Evolutionary conservation across 2,888 invertebrate genomes (phyloP).

Genomic region (Thecophora atra): DNA sequence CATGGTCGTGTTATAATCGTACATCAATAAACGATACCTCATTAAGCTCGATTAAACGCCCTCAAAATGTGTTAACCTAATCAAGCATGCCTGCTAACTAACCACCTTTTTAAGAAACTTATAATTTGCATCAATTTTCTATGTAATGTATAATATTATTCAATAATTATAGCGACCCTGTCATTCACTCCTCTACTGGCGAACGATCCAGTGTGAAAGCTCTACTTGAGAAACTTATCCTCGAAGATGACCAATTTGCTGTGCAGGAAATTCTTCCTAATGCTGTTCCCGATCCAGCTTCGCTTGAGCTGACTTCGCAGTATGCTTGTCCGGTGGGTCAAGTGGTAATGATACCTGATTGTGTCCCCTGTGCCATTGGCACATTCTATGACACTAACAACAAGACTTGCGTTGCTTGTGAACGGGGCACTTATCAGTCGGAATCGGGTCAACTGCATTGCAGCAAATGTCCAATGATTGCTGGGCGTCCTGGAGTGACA

Average conservation of each 20-base stretch:
- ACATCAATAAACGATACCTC: neutral
- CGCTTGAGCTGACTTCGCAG: conserved; percentile 85
- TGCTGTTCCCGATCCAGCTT: conserved; percentile 92
- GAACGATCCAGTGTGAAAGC: conserved; percentile 85
- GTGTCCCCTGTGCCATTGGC: conserved; percentile 93
- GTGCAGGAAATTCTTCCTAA: conserved; percentile 93
- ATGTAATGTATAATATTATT: neutral
- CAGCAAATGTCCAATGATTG: conserved; percentile 87
- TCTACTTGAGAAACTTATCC: conserved; percentile 86
- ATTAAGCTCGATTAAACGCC: conserved; percentile 2
- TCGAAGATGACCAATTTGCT: conserved; percentile 94
- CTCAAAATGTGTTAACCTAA: conserved; percentile 12
- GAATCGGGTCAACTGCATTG: conserved; percentile 91
- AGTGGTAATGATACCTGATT: conserved; percentile 92
- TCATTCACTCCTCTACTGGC: conserved; percentile 85
- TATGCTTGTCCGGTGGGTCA: conserved; percentile 93
- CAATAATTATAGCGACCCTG: conserved; percentile 78
- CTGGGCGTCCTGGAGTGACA: conserved; percentile 89
- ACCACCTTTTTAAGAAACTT: conserved; percentile 12
- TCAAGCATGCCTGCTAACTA: conserved; percentile 11
- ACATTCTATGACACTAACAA: conserved; percentile 82
- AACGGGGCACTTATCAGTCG: conserved; percentile 91
- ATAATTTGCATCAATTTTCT: no score
- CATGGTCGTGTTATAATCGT: neutral
- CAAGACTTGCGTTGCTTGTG: conserved; percentile 84